Base-by-base conservation (phyloP, 2,797 vertebrate genomes). In the Phataginus tricuspis region DNA sequence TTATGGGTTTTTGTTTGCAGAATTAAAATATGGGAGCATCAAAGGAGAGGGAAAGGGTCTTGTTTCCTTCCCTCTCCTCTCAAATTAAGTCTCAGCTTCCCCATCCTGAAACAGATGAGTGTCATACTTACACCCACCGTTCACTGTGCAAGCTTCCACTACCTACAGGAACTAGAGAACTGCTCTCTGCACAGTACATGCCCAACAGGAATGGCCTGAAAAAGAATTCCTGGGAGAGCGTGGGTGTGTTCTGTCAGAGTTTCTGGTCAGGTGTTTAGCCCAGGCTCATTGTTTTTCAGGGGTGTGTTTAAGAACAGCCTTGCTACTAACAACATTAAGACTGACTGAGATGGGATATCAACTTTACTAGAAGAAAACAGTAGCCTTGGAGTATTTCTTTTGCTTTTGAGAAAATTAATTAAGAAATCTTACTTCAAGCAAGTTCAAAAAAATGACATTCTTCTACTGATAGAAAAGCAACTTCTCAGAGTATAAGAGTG, bases 361-460 rank as follows among this genome's bases (percentile, higher is more conserved):
- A 31, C 9, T 90, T 74, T 71, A 57, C 39, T 31, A 77, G 59
- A 86, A 87, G 13, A 68, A 83, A 82, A 88, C 0, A 75, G n/a
- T 59, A 29, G 23, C 82, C 19, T 29, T 80, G 14, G 83, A n/a
- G 68, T 19, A 27, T 63, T 68, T 59, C 42, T 72, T 64, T 49
- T 64, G 74, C 31, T 42, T 19, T 69, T 63, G 49, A 86, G 21
- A 78, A 88, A 95, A 96, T 86, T 87, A n/a, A 45, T 51, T 69
- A 63, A 75, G 29, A 77, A 85, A 92, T 83, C 16, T 86, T 45
- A 66, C 25, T 75, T 90, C 14, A 55, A 79, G 45, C 42, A 57
- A 89, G 42, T 42, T 66, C 5, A 84, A 69, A 94, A 84, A 42
- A 49, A 7, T 5, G 11, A n/a, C 53, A n/a, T 39, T 83, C 4